These are phyloP conservation scores for Scomber japonicus DNA, from an alignment of 2,113 vertebrate species.

Conservation along the genomic window DNA sequence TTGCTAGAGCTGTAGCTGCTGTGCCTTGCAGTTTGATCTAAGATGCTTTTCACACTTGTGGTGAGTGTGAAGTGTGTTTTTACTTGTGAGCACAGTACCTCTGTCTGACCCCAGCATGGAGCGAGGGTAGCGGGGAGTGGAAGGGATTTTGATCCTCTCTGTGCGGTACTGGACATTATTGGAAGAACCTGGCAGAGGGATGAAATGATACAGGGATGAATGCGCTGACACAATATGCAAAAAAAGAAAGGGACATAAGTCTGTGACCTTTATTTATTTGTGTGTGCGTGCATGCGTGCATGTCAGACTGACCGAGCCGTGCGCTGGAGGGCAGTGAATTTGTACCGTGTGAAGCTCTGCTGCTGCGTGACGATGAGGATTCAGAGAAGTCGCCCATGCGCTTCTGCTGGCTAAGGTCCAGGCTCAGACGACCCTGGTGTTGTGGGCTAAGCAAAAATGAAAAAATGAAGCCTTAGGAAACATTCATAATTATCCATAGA, in stretches of 20 bases:
- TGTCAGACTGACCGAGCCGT: slow-evolving; percentile 90
- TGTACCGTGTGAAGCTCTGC: slow-evolving; percentile 92
- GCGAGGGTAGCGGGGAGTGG: slow-evolving; percentile 94
- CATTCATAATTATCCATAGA: neutral
- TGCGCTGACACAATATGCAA: neutral
- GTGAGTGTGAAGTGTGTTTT: neutral
- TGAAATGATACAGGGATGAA: slow-evolving; percentile 26
- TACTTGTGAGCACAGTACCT: slow-evolving; percentile 82
- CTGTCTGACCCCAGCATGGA: slow-evolving; percentile 94
- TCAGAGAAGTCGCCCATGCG: slow-evolving; percentile 89
- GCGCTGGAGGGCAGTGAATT: slow-evolving; percentile 96
- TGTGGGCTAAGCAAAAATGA: slow-evolving; percentile 85
- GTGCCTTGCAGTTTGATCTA: slow-evolving; percentile 1
- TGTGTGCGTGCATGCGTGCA: slow-evolving; percentile 45
- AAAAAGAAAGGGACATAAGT: slow-evolving; percentile 10
- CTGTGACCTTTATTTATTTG: slow-evolving; percentile 22
- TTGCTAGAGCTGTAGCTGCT: neutral
- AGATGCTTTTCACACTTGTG: neutral
- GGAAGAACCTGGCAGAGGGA: slow-evolving; percentile 88
- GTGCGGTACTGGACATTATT: slow-evolving; percentile 94
- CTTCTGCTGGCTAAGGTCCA: slow-evolving; percentile 94
- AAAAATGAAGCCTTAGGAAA: slow-evolving; percentile 4
- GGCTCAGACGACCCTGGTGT: slow-evolving; percentile 94
- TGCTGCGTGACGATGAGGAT: slow-evolving; percentile 87
- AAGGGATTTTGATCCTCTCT: slow-evolving; percentile 97